These are phyloP conservation scores for Drosophila pseudotakahashii DNA, from an alignment of 2,888 invertebrate species.

Conservation along the genomic window DNA sequence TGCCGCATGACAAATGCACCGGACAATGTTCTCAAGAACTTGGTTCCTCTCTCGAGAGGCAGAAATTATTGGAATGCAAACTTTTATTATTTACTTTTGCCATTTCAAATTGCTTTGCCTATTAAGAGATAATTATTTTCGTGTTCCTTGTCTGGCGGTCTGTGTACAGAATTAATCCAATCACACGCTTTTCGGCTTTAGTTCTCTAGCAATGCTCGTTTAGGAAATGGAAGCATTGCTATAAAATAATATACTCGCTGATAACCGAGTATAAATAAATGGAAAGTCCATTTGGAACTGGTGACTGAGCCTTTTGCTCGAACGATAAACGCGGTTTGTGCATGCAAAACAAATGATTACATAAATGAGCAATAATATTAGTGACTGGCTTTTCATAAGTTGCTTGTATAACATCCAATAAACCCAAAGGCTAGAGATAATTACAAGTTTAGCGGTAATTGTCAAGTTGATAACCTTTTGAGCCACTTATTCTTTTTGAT, in stretches of 20 bases:
- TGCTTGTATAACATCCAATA: neutral
- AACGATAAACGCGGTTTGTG: neutral
- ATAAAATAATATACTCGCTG: conserved; percentile 4
- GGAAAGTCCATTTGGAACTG: conserved; percentile 2
- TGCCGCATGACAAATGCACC: conserved; percentile 20
- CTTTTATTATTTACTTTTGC: conserved; percentile 21
- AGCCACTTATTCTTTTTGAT: conserved; percentile 3
- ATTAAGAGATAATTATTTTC: conserved; percentile 35
- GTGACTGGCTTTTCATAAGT: neutral
- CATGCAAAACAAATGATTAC: neutral
- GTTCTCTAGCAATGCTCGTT: conserved; percentile 2
- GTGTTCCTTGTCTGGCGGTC: conserved; percentile 17
- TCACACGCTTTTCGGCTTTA: conserved; percentile 18
- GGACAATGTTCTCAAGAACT: neutral
- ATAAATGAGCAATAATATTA: conserved; percentile 6
- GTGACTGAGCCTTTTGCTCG: neutral
- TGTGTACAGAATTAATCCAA: conserved; percentile 34
- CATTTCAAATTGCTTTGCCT: conserved; percentile 22
- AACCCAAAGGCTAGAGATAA: neutral
- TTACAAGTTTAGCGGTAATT: neutral
- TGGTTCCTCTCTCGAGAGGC: conserved; percentile 13
- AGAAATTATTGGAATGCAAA: conserved; percentile 24
- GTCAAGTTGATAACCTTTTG: neutral
- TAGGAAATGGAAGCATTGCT: conserved; percentile 1
- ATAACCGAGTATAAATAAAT: conserved; percentile 12